Conservation (phyloP, 2,888 invertebrate species). For the Drosophila rubida region DNA sequence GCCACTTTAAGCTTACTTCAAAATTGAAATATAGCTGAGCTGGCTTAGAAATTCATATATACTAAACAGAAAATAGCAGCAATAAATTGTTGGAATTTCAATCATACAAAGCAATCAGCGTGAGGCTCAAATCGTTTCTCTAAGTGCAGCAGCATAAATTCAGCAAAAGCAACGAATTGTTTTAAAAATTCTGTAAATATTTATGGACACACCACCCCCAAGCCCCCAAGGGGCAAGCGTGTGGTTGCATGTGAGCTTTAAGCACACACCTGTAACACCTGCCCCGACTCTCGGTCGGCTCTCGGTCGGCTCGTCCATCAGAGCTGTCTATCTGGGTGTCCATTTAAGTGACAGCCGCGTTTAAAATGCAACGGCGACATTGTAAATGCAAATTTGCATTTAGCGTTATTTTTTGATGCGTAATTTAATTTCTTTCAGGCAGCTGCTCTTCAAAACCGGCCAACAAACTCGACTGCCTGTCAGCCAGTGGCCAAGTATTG, state of each 20-base stretch:
- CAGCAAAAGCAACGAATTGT: constrained; percentile 50
- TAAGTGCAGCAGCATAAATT: constrained; percentile 33
- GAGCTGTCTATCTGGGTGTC: constrained; percentile 1
- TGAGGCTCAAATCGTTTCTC: constrained; percentile 21
- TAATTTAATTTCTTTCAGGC: constrained; percentile 45
- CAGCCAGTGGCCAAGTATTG: constrained; percentile 18
- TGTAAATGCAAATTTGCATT: constrained; percentile 76
- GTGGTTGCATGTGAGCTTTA: constrained; percentile 28
- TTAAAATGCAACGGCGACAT: constrained; percentile 53
- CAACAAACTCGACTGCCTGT: constrained; percentile 1
- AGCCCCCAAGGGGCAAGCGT: background rate
- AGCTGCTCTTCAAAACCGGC: constrained; percentile 4
- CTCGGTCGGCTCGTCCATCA: background rate
- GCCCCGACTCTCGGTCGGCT: background rate
- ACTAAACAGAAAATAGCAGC: no score
- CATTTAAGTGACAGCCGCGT: constrained; percentile 60
- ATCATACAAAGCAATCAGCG: background rate
- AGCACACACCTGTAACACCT: constrained; percentile 56
- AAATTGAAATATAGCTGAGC: no score
- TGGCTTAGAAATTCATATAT: no score
- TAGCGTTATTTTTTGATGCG: constrained; percentile 55
- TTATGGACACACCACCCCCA: constrained; percentile 48
- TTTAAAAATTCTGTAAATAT: constrained; percentile 77
- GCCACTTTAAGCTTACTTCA: no score
- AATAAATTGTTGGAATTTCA: no score